Conservation (phyloP, 2,888 invertebrate species). For the Hypolimnas misippus region DNA sequence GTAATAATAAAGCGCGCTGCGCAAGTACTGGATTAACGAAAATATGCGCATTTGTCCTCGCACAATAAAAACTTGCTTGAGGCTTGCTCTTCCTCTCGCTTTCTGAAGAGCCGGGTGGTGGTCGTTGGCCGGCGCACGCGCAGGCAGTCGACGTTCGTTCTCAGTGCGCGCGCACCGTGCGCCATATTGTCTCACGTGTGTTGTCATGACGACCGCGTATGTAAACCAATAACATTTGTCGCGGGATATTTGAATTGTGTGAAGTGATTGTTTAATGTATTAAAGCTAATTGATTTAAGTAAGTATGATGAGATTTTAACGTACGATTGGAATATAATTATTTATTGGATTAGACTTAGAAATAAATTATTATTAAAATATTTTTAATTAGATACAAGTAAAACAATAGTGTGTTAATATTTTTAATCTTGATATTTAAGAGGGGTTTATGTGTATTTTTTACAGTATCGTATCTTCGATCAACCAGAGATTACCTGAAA, state of each 20-base stretch:
- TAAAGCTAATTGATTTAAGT: constrained; percentile 22
- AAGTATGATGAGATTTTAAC: constrained; percentile 27
- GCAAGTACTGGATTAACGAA: constrained; percentile 59
- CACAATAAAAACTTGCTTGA: constrained; percentile 72
- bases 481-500: too few species aligned
- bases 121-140: constrained; percentile 59
- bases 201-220: constrained; percentile 80
- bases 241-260: constrained; percentile 44
- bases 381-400: too few species aligned
- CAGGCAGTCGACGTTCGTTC: constrained; percentile 74
- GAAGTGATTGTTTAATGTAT: constrained; percentile 41
- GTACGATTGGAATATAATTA: neutral
- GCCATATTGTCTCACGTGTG: constrained; percentile 70
- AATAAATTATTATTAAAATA: neutral
- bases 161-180: constrained; percentile 74
- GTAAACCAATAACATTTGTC: constrained; percentile 53
- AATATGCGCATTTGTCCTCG: constrained; percentile 73
- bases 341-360: neutral
- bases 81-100: constrained; percentile 77
- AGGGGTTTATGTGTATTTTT: too few species aligned
- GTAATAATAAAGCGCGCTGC: constrained; percentile 20
- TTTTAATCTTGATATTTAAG: too few species aligned
- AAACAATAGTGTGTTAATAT: too few species aligned
- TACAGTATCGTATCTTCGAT: too few species aligned
- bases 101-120: constrained; percentile 70